Percentiles rank a stretch among this genome's conserved stretches.
These are phyloP conservation scores for Hylaea fasciaria DNA, from an alignment of 2,888 invertebrate genomes.

Conservation along the genomic window DNA sequence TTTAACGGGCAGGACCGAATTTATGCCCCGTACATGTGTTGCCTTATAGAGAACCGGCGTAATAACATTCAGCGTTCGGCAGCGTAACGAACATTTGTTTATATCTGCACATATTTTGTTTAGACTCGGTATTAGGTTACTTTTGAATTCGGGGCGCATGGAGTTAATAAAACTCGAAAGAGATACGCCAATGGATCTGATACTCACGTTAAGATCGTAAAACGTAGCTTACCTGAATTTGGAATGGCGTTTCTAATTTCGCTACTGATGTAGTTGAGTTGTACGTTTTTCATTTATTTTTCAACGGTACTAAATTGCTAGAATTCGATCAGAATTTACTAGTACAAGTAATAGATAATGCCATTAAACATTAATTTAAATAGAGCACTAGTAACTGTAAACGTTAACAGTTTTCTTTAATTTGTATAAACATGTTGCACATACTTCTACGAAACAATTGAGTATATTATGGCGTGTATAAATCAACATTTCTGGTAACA, in stretches of 20 bases:
- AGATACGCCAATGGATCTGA: slow-evolving; percentile 23
- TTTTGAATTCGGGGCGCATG: slow-evolving; percentile 30
- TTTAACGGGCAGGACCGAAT: slow-evolving; percentile 78
- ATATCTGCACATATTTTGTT: slow-evolving; percentile 47
- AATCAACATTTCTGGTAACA: slow-evolving; percentile 14
- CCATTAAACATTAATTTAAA: too few species aligned
- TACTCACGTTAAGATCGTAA: slow-evolving; percentile 35
- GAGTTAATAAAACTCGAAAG: slow-evolving; percentile 20
- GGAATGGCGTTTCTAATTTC: slow-evolving; percentile 28
- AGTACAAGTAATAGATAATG: too few species aligned
- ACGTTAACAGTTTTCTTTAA: too few species aligned
- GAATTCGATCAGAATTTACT: not conserved
- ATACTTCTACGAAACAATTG: too few species aligned
- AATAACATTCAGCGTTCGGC: slow-evolving; percentile 71
- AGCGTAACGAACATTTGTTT: slow-evolving; percentile 62
- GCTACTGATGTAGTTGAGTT: slow-evolving; percentile 10
- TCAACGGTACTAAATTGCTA: not conserved
- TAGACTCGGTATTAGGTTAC: slow-evolving; percentile 32
- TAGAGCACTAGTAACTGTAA: too few species aligned
- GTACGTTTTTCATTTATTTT: not conserved
- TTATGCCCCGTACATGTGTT: slow-evolving; percentile 79
- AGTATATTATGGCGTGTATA: not conserved
- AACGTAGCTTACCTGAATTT: slow-evolving; percentile 34
- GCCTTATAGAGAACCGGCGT: slow-evolving; percentile 70
- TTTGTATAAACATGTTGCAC: too few species aligned